phyloP scores from a whole-genome alignment of 2,888 invertebrate species.

The Ectropis crepuscularia region DNA sequence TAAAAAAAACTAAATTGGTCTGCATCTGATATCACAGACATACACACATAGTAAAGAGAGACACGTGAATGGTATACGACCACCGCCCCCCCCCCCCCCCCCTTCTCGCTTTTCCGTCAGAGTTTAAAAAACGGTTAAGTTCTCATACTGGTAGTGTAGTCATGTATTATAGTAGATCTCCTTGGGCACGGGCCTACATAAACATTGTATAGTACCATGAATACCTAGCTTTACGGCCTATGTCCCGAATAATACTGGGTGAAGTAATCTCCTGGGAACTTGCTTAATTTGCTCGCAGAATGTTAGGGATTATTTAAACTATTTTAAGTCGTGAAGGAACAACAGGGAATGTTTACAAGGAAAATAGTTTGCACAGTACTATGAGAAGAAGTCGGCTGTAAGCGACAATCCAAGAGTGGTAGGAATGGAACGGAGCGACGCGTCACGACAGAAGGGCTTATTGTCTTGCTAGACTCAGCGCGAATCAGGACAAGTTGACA shows the following conservation, averaged over 20 bases:
- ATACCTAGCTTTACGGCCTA: slow-evolving; percentile 39
- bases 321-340: slow-evolving; percentile 16
- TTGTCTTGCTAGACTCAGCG: no score
- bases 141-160: slow-evolving; percentile 12
- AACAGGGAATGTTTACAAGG: slow-evolving; percentile 12
- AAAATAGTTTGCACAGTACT: slow-evolving; percentile 1
- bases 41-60: no score
- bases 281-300: slow-evolving; percentile 29
- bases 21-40: no score
- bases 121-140: not conserved
- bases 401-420: no score
- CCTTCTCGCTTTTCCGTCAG: no score
- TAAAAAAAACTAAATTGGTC: no score
- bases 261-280: slow-evolving; percentile 29
- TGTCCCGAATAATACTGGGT: slow-evolving; percentile 34
- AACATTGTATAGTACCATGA: slow-evolving; percentile 37
- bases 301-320: slow-evolving; percentile 31
- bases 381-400: no score
- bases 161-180: not conserved
- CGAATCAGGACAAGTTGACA: no score
- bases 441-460: no score
- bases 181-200: slow-evolving; percentile 23
- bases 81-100: no score
- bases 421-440: no score
- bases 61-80: no score